Conservation (phyloP, 2,113 vertebrate genomes). For the Rhea americana region DNA sequence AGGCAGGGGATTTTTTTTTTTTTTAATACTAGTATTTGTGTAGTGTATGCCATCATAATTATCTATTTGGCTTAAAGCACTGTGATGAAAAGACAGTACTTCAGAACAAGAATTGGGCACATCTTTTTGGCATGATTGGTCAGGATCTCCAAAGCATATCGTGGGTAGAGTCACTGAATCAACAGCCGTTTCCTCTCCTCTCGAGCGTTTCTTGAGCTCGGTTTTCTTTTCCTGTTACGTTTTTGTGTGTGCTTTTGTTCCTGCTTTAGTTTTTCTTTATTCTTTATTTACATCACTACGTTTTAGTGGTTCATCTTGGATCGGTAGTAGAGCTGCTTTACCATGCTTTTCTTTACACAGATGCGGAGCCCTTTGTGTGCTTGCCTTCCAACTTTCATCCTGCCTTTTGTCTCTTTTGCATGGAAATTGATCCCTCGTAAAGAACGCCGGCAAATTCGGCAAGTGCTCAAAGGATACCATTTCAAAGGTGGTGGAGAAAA, state of each 20-base stretch:
- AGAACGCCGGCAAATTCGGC: slow-evolving; percentile 74
- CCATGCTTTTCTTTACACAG: slow-evolving; percentile 11
- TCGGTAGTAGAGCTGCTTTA: slow-evolving; percentile 2
- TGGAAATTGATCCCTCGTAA: slow-evolving; percentile 76
- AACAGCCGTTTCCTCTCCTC: neutral
- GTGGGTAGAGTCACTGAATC: neutral
- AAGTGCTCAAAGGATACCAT: slow-evolving; percentile 68
- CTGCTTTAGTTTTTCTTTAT: neutral
- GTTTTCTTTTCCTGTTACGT: neutral
- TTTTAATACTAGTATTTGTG: neutral
- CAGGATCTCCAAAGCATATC: neutral
- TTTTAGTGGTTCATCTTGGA: neutral
- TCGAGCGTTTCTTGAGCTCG: neutral
- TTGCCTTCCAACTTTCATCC: slow-evolving; percentile 54
- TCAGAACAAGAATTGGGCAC: neutral
- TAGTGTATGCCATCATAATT: rapidly evolving
- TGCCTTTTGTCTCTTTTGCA: slow-evolving; percentile 66
- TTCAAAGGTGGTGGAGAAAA: slow-evolving; percentile 70
- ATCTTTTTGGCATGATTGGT: neutral
- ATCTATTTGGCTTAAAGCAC: neutral
- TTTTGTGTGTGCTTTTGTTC: neutral
- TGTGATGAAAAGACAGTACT: neutral
- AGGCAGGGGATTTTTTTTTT: too few relatives aligned
- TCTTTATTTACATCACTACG: neutral
- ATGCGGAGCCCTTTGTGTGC: slow-evolving; percentile 13